Conservation (phyloP, 2,797 vertebrate genomes). For the Sphenodon punctatus region DNA sequence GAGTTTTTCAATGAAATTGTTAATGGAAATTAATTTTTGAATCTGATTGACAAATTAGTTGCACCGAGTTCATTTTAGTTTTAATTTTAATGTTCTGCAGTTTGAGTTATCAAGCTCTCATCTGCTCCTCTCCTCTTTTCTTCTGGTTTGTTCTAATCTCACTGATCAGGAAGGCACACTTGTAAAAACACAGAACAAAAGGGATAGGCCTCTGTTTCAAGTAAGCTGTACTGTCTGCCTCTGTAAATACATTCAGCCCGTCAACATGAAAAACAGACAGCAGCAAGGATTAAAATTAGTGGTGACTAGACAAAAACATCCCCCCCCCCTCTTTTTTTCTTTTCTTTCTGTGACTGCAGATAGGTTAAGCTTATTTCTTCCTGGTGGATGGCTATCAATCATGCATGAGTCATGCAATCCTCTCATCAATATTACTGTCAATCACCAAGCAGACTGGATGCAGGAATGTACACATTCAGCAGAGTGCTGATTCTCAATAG, state of each 20-base stretch:
- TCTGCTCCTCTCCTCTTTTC: not conserved
- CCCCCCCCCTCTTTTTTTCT: too few species aligned
- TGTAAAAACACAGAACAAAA: not conserved
- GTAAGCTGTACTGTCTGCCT: not conserved
- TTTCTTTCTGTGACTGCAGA: not conserved
- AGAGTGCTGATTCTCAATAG: slow-evolving; percentile 1
- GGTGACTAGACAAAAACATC: not conserved
- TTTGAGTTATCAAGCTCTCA: not conserved
- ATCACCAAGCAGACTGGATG: slow-evolving; percentile 18
- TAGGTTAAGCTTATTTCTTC: slow-evolving; percentile 16
- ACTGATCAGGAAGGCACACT: not conserved
- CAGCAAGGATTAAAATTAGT: slow-evolving; percentile 2
- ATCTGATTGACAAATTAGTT: too few species aligned
- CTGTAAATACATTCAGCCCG: not conserved
- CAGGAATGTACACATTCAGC: slow-evolving; percentile 3
- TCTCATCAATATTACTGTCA: slow-evolving; percentile 42
- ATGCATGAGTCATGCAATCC: slow-evolving; percentile 12
- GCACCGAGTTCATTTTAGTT: too few species aligned
- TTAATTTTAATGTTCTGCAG: not conserved
- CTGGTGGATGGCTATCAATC: slow-evolving; percentile 36
- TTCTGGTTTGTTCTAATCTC: not conserved
- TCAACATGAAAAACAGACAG: slow-evolving; percentile 15
- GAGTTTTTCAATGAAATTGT: too few species aligned
- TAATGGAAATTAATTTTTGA: too few species aligned
- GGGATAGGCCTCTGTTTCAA: not conserved